Conservation (phyloP, 2,113 vertebrate species). For the Paracanthobrama guichenoti region DNA sequence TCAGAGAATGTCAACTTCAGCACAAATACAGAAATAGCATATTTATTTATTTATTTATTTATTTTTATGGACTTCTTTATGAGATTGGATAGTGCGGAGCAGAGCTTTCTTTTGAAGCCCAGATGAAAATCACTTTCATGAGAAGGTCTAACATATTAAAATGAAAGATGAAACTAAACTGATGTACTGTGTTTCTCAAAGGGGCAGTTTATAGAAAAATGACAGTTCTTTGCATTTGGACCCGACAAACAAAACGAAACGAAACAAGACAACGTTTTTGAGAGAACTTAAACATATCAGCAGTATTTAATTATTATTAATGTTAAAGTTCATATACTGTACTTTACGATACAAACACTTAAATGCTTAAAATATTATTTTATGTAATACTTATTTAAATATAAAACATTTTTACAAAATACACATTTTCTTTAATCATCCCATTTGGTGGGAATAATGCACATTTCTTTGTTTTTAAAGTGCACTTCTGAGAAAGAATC, state of each 20-base stretch:
- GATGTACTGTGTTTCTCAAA: neutral
- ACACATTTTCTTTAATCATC: neutral
- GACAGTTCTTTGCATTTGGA: no score
- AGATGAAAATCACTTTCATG: neutral
- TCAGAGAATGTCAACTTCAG: neutral
- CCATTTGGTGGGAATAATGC: neutral
- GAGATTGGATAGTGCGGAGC: neutral
- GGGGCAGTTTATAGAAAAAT: neutral
- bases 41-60: neutral
- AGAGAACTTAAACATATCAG: neutral
- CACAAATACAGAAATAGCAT: conserved; percentile 4
- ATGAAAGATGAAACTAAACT: neutral
- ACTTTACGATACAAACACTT: no score
- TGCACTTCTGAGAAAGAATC: neutral
- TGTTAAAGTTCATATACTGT: no score
- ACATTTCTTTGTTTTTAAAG: neutral
- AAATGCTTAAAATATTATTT: no score
- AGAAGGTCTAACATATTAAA: neutral
- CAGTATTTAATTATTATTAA: no score
- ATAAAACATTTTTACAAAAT: no score
- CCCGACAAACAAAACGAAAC: no score
- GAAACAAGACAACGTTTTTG: neutral
- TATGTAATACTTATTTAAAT: no score
- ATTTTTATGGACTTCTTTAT: neutral
- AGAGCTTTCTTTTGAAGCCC: neutral